Conservation (phyloP, 1,140 invertebrate species). For the Daktulosphaira vitifoliae region DNA sequence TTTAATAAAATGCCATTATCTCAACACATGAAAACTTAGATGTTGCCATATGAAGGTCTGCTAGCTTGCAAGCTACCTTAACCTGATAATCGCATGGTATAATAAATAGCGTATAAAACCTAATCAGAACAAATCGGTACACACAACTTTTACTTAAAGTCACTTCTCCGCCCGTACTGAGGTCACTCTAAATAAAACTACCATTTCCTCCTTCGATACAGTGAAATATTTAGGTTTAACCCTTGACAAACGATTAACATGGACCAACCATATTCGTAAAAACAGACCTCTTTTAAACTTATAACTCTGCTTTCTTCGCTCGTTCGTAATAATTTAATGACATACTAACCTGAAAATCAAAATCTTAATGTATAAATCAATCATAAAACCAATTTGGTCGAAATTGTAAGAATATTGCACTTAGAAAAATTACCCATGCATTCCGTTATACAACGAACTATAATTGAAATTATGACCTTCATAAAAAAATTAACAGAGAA, state of each 20-base stretch:
- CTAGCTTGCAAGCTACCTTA: too few species aligned
- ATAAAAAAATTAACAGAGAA: background rate
- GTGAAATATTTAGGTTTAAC: slow-evolving; percentile 27
- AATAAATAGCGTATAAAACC: slow-evolving; percentile 40
- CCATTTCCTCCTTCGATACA: background rate
- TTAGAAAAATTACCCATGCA: slow-evolving; percentile 23
- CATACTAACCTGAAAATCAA: too few species aligned
- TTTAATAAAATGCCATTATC: too few species aligned
- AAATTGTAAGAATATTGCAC: slow-evolving; percentile 37
- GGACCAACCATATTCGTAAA: slow-evolving; percentile 4
- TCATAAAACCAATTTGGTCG: slow-evolving; percentile 41
- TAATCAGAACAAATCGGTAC: slow-evolving; percentile 38
- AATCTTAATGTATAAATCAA: slow-evolving; percentile 39
- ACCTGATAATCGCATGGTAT: too few species aligned
- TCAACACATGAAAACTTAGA: too few species aligned
- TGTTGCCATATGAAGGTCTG: too few species aligned
- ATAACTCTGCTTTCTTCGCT: too few species aligned
- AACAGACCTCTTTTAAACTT: slow-evolving; percentile 7
- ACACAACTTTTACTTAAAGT: slow-evolving; percentile 17
- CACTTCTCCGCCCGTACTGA: background rate
- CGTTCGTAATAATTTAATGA: slow-evolving; percentile 38
- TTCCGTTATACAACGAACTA: slow-evolving; percentile 7
- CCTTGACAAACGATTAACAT: slow-evolving; percentile 20
- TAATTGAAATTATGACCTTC: slow-evolving; percentile 4
- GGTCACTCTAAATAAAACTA: background rate